These are phyloP conservation scores for Lasius fuliginosus DNA, from an alignment of 2,888 invertebrate genomes.

Conservation along the genomic window DNA sequence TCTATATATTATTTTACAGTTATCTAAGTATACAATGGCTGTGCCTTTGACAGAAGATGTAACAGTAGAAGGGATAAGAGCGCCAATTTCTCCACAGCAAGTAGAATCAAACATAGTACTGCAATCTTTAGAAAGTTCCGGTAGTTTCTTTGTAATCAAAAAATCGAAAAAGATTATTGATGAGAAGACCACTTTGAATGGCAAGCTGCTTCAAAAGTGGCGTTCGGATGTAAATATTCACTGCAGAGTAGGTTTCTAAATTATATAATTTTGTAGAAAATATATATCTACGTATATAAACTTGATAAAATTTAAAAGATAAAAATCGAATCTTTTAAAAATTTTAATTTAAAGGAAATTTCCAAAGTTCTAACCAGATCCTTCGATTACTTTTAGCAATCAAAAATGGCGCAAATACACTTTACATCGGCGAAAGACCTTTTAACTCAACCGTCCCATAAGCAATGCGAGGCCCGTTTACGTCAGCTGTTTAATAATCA, in stretches of 20 bases:
- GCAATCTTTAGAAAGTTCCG: neutral
- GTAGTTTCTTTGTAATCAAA: neutral
- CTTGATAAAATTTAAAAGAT: neutral
- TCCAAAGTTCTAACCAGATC: neutral
- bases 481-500: neutral
- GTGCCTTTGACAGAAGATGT: neutral
- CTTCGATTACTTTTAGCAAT: neutral
- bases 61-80: neutral
- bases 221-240: constrained; percentile 14
- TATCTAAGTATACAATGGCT: neutral
- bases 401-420: neutral
- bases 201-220: neutral
- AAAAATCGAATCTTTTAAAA: neutral
- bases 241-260: constrained; percentile 32
- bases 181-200: neutral
- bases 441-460: neutral
- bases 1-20: neutral
- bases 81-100: neutral
- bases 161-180: constrained; percentile 18
- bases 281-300: neutral
- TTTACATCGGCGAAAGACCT: neutral
- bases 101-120: neutral
- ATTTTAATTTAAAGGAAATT: neutral
- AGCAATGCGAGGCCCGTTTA: neutral
- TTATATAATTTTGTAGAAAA: constrained; percentile 2